phyloP scores from a whole-genome alignment of 1,140 invertebrate species.

The Macrobrachium nipponense region DNA sequence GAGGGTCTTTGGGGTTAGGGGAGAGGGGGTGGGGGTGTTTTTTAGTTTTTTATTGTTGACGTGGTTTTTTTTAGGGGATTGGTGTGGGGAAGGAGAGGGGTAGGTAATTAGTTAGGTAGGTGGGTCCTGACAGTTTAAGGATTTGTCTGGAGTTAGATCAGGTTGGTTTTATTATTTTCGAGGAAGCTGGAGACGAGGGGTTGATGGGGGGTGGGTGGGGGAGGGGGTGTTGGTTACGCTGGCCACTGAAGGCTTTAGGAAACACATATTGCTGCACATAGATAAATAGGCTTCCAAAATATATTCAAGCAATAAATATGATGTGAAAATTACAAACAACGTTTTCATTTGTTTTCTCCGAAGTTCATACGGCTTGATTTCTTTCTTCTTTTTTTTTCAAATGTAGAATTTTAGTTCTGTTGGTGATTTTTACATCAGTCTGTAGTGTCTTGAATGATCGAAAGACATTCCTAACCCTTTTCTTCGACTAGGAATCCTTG shows the following conservation, averaged over 20 bases:
- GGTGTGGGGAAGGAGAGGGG: background rate
- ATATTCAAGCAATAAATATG: slow-evolving; percentile 28
- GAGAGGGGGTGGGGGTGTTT: background rate
- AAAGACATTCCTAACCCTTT: no score
- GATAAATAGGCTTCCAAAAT: slow-evolving; percentile 26
- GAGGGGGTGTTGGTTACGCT: slow-evolving; percentile 1
- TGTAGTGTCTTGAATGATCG: no score
- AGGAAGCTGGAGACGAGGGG: no score
- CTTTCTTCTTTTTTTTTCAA: no score
- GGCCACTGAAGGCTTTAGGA: background rate
- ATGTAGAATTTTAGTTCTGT: no score
- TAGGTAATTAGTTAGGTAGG: background rate
- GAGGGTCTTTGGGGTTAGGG: background rate
- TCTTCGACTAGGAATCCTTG: no score
- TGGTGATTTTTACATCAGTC: no score
- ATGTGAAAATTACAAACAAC: slow-evolving; percentile 1
- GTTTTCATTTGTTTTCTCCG: background rate
- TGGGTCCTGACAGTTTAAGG: no score
- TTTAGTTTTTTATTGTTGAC: background rate
- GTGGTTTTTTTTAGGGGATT: background rate
- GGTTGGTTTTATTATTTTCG: no score
- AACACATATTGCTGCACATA: slow-evolving; percentile 28
- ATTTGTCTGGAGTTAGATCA: no score
- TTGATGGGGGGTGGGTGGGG: background rate
- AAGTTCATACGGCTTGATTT: background rate